Percentiles rank a stretch among this genome's conserved stretches.
These are phyloP conservation scores for Pocillopora grandis DNA, from an alignment of 92 coral and sea anemone species.

Conservation along the genomic window DNA sequence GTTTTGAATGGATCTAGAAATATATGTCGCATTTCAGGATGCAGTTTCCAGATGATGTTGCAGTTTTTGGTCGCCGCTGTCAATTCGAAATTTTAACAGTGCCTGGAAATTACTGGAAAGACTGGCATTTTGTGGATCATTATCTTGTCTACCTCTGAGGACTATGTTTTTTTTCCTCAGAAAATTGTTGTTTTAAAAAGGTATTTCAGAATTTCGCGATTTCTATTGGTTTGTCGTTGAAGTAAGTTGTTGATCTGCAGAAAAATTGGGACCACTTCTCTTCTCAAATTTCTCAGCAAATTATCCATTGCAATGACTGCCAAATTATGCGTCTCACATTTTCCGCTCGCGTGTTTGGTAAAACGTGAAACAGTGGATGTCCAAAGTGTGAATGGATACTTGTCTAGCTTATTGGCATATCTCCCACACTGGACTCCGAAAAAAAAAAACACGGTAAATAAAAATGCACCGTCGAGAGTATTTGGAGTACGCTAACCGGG, in stretches of 20 bases:
- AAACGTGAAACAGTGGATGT: slow-evolving; percentile 10
- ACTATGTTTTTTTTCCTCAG: slow-evolving; percentile 52
- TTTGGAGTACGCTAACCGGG: slow-evolving; percentile 15
- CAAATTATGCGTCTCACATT: slow-evolving; percentile 4
- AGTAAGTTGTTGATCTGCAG: slow-evolving; percentile 1
- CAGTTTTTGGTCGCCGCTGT: slow-evolving; percentile 60
- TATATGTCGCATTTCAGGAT: slow-evolving; percentile 51
- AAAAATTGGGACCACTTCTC: slow-evolving; percentile 44
- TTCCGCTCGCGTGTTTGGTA: not conserved
- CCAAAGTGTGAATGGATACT: not conserved
- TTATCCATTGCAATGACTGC: slow-evolving; percentile 42
- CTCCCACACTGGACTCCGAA: slow-evolving; percentile 13
- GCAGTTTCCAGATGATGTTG: slow-evolving; percentile 62
- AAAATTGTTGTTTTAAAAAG: slow-evolving; percentile 28
- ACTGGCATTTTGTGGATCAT: slow-evolving; percentile 39
- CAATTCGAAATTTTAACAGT: slow-evolving; percentile 31
- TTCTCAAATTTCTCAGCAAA: slow-evolving; percentile 40
- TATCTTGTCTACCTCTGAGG: slow-evolving; percentile 49
- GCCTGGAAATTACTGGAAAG: slow-evolving; percentile 50
- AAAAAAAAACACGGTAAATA: slow-evolving; percentile 6
- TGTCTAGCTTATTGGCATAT: slow-evolving; percentile 7
- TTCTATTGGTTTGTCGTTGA: slow-evolving; percentile 26
- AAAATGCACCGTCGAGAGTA: slow-evolving; percentile 8
- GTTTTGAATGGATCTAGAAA: slow-evolving; percentile 47
- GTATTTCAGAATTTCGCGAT: slow-evolving; percentile 31